Evolutionary conservation across 23 tunicate species (phyloP).

Genomic region (Styela clava): DNA sequence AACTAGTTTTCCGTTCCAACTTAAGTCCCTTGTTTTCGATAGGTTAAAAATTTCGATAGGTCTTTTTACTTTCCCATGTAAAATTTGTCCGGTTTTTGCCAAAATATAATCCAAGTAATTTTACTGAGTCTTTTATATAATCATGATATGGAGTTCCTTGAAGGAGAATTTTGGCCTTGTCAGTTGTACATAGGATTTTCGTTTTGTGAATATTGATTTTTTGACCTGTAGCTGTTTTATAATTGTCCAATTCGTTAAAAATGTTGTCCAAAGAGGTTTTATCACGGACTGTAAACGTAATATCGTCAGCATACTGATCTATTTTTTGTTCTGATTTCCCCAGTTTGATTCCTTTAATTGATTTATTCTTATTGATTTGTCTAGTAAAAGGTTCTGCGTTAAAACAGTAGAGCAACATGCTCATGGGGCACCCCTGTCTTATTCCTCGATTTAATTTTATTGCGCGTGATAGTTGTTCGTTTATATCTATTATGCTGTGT

Average conservation of each 20-base stretch:
- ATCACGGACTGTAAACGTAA: background rate
- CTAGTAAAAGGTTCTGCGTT: constrained; percentile 9
- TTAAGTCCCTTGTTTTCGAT: background rate
- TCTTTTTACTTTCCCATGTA: background rate
- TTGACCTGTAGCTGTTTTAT: constrained; percentile 15
- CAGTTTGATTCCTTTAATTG: constrained; percentile 9
- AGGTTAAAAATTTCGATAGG: background rate
- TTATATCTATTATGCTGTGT: constrained; percentile 4
- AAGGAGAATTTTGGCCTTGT: background rate
- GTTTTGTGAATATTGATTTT: constrained; percentile 32
- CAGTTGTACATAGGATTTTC: background rate
- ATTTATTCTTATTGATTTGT: background rate
- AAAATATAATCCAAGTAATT: background rate
- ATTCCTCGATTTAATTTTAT: constrained; percentile 21
- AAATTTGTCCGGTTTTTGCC: background rate
- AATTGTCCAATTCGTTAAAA: background rate
- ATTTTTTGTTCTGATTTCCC: constrained; percentile 18
- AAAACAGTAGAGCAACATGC: constrained; percentile 26
- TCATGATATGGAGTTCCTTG: background rate
- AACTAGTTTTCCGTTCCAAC: background rate
- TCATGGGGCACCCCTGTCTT: constrained; percentile 38
- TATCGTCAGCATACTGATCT: constrained; percentile 41
- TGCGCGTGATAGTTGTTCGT: background rate
- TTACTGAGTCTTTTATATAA: background rate
- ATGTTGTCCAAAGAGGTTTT: background rate